phyloP scores from a whole-genome alignment of 1,140 invertebrate species.

The Drosophila ohnishii region DNA sequence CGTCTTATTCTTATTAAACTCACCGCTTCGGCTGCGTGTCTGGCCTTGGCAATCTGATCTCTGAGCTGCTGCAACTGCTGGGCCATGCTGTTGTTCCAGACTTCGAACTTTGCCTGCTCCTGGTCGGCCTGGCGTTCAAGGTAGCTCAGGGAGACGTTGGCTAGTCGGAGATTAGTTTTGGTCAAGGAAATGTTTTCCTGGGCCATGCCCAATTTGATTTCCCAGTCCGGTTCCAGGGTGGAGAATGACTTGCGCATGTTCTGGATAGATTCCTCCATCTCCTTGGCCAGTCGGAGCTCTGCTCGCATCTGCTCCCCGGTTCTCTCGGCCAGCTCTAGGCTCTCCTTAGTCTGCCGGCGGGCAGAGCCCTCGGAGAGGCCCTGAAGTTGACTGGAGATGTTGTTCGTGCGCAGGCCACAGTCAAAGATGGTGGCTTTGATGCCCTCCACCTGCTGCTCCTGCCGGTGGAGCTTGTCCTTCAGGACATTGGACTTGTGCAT shows the following conservation, averaged over 20 bases:
- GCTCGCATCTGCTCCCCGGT: conserved; percentile 84
- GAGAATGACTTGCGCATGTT: conserved; percentile 84
- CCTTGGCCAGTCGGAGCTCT: conserved; percentile 84
- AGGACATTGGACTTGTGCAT: conserved; percentile 83
- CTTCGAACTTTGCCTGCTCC: conserved; percentile 85
- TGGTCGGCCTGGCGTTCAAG: conserved; percentile 83
- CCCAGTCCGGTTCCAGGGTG: conserved; percentile 85
- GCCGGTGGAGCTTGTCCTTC: conserved; percentile 79
- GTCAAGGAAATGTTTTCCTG: conserved; percentile 80
- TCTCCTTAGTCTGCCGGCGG: conserved; percentile 76
- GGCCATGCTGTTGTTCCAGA: conserved; percentile 86
- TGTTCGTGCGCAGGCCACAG: conserved; percentile 85
- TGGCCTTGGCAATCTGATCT: conserved; percentile 89
- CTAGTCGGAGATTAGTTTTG: conserved; percentile 71
- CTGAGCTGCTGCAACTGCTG: conserved; percentile 87
- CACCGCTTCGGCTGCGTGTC: conserved; percentile 91
- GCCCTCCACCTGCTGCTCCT: conserved; percentile 83
- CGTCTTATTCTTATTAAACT: conserved; percentile 60
- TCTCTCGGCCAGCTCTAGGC: conserved; percentile 83
- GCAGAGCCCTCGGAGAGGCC: conserved; percentile 51
- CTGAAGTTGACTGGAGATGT: conserved; percentile 81
- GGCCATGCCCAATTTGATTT: conserved; percentile 84
- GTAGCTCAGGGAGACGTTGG: conserved; percentile 84
- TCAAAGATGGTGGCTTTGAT: conserved; percentile 84
- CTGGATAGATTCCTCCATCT: conserved; percentile 83